phyloP scores from a whole-genome alignment of 2,888 invertebrate species.

The Desoria tigrina region DNA sequence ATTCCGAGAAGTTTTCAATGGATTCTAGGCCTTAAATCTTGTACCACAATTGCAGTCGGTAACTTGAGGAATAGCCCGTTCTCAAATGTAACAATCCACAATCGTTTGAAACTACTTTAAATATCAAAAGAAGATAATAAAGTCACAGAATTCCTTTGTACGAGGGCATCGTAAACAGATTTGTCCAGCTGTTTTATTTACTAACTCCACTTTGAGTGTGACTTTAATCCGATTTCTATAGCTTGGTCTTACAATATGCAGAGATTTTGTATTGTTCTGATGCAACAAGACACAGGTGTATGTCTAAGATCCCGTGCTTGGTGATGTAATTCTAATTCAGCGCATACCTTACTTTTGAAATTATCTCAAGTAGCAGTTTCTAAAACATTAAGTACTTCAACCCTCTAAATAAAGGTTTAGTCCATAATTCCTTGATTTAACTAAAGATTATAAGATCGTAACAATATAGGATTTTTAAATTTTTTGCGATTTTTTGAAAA shows the following conservation, averaged over 20 bases:
- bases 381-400: no score
- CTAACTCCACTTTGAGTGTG: background rate
- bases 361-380: no score
- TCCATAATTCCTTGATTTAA: no score
- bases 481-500: no score
- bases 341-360: no score
- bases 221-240: constrained; percentile 5
- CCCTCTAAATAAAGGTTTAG: no score
- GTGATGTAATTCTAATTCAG: no score
- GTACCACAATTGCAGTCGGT: background rate
- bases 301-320: no score
- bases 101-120: background rate
- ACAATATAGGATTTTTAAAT: no score
- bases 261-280: background rate
- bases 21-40: background rate
- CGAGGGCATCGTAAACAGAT: background rate
- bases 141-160: constrained; percentile 1
- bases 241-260: no score
- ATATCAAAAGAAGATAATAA: background rate
- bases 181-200: background rate
- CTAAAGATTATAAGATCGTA: no score
- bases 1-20: background rate
- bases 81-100: constrained; percentile 1
- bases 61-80: background rate
- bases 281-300: no score